Conservation (phyloP, 2,888 invertebrate genomes). For the Pomacea canaliculata region DNA sequence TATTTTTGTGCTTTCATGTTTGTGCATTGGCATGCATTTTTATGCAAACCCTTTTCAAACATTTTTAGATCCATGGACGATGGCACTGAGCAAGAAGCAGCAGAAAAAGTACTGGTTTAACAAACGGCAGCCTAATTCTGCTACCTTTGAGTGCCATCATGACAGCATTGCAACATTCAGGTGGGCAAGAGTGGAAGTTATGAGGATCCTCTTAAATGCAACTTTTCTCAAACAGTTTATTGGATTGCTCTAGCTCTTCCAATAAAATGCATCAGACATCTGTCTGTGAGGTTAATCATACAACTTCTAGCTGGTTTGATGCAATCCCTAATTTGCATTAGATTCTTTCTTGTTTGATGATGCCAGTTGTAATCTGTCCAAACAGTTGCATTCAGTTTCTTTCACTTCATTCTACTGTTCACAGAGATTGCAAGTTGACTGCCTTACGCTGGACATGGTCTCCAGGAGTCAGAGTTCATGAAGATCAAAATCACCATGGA, state of each 20-base stretch:
- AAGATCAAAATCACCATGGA: slow-evolving; percentile 47
- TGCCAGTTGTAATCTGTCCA: too few relatives aligned
- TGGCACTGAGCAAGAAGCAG: slow-evolving; percentile 68
- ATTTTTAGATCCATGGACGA: slow-evolving; percentile 72
- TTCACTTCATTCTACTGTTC: too few relatives aligned
- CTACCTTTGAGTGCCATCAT: slow-evolving; percentile 64
- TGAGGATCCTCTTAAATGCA: slow-evolving; percentile 13
- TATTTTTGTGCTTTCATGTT: too few relatives aligned
- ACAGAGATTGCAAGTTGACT: slow-evolving; percentile 65
- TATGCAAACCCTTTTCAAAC: too few relatives aligned
- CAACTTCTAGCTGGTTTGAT: too few relatives aligned
- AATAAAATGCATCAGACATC: too few relatives aligned
- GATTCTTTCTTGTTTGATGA: too few relatives aligned
- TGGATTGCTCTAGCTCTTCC: not conserved
- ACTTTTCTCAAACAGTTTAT: not conserved
- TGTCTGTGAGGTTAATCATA: too few relatives aligned
- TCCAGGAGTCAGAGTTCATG: slow-evolving; percentile 66
- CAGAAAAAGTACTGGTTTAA: slow-evolving; percentile 71
- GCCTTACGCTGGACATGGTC: slow-evolving; percentile 71
- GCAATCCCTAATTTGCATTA: too few relatives aligned
- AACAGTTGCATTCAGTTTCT: too few relatives aligned
- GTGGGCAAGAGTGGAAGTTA: slow-evolving; percentile 34
- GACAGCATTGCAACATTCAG: slow-evolving; percentile 68
- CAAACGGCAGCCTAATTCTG: slow-evolving; percentile 47
- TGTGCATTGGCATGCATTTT: too few relatives aligned